Conservation (phyloP, 2,113 vertebrate species). For the Calidris pugnax region DNA sequence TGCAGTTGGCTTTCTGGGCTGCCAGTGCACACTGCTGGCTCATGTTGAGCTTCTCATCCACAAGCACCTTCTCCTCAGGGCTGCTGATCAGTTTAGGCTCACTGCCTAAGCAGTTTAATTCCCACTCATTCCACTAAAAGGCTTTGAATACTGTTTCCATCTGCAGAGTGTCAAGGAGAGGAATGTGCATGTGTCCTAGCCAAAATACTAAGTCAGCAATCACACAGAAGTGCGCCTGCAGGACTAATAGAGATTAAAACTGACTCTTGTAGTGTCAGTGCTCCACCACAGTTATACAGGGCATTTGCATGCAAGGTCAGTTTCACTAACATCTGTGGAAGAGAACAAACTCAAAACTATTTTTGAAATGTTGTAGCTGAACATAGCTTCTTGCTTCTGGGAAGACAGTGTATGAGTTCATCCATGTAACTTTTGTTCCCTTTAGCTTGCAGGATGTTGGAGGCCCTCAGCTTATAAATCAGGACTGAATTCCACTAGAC, state of each 20-base stretch:
- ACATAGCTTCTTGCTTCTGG: neutral
- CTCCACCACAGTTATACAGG: neutral
- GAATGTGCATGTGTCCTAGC: neutral
- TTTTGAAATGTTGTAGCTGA: neutral
- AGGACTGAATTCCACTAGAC: neutral
- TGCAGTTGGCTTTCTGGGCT: too few species aligned
- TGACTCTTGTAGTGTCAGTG: neutral
- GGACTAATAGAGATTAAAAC: neutral
- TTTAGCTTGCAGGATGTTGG: neutral
- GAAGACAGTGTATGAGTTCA: neutral
- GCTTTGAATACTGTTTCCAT: neutral
- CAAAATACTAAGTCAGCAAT: neutral
- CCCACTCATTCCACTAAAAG: neutral
- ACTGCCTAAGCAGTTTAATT: neutral
- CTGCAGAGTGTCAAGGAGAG: neutral
- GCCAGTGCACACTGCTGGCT: too few species aligned
- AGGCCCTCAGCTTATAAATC: neutral
- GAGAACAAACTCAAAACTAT: neutral
- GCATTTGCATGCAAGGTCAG: neutral
- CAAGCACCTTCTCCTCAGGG: too few species aligned
- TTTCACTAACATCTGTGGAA: neutral
- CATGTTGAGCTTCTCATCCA: too few species aligned
- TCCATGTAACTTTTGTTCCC: neutral
- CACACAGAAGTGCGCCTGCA: neutral
- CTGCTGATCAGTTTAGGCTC: neutral